These are phyloP conservation scores for Choloepus hoffmanni DNA, from an alignment of 2,113 vertebrate genomes.

Conservation along the genomic window DNA sequence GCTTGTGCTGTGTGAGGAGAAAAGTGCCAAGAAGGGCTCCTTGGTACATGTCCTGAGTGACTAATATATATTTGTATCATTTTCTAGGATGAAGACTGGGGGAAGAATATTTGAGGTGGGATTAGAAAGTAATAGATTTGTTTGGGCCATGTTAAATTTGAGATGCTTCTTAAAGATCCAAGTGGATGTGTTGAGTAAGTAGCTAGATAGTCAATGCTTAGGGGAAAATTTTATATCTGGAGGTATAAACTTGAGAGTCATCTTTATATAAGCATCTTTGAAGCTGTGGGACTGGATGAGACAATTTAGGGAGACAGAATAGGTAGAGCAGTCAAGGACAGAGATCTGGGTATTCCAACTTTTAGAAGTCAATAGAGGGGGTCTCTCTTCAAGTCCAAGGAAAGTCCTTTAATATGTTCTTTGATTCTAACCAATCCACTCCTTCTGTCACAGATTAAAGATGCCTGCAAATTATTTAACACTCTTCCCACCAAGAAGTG, in stretches of 20 bases:
- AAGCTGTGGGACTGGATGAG: not conserved
- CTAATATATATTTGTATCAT: not conserved
- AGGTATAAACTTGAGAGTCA: conserved; percentile 12
- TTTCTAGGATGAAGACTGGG: not conserved
- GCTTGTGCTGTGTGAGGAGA: not conserved
- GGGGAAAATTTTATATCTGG: not conserved
- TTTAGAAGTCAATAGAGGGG: not conserved
- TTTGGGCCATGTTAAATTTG: conserved; percentile 46
- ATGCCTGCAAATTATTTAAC: no score
- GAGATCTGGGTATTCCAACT: conserved; percentile 9
- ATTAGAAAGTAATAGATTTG: not conserved
- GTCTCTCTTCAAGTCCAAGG: not conserved
- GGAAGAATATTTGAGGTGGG: not conserved
- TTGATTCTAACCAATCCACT: not conserved
- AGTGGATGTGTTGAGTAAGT: not conserved
- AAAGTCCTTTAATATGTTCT: not conserved
- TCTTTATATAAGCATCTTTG: not conserved
- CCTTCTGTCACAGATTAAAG: not conserved
- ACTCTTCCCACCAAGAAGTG: no score
- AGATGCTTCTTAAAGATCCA: not conserved
- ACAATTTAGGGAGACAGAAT: not conserved
- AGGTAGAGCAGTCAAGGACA: not conserved
- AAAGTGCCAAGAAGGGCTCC: not conserved
- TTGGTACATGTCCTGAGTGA: not conserved
- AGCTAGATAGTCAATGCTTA: not conserved